A percentile compares a stretch with the other conserved stretches of the same genome.
phyloP scores from a whole-genome alignment of 2,888 invertebrate genomes.

The Alentia gelatinosa region DNA sequence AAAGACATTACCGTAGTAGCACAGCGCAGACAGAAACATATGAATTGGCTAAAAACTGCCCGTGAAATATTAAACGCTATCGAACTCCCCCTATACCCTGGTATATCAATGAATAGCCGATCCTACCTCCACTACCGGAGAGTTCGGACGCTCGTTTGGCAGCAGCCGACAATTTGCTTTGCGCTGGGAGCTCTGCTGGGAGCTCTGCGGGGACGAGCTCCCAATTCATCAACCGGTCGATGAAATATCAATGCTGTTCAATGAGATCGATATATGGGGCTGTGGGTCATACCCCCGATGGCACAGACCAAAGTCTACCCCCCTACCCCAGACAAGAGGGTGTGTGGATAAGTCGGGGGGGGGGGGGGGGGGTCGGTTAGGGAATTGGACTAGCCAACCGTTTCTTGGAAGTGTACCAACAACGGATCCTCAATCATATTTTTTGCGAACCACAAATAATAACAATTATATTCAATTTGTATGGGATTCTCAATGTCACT shows the following conservation, averaged over 20 bases:
- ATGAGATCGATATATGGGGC: constrained; percentile 23
- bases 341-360: background rate
- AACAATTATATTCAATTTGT: too few species aligned
- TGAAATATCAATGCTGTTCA: background rate
- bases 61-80: background rate
- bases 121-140: too few species aligned
- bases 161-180: background rate
- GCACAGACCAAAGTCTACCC: background rate
- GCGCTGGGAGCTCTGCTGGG: too few species aligned
- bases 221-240: background rate
- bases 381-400: background rate
- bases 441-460: too few species aligned
- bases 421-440: too few species aligned
- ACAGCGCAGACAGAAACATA: background rate
- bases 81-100: background rate
- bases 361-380: background rate
- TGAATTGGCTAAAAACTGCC: background rate
- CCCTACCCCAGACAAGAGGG: background rate
- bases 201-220: background rate
- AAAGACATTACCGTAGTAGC: background rate
- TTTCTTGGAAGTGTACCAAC: background rate
- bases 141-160: too few species aligned
- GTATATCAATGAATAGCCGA: background rate
- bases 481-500: too few species aligned
- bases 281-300: constrained; percentile 13